Base-by-base conservation (phyloP, 1,140 invertebrate species). In the Penaeus vannamei region DNA sequence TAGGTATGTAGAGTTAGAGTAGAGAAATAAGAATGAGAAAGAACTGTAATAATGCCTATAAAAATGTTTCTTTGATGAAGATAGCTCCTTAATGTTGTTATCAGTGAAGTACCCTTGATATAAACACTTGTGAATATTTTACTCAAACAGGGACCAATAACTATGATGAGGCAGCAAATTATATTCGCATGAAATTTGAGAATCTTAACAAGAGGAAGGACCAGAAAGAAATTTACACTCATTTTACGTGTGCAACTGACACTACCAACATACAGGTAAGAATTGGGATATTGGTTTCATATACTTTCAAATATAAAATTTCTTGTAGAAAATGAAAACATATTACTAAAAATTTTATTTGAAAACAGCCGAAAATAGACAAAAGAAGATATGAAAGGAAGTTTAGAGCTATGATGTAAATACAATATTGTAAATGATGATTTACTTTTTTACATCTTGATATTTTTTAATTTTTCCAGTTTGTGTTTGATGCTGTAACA, bases 221-320 rank as follows among this genome's bases (percentile, higher is more conserved):
- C 93, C 95, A 96, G 92, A 97, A 98, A 94, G 96, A 98, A 93
- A 97, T 98, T 91, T 98, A 98, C 92, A 97, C 96, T 90, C 97
- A 98, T 93, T 96, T 98, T 92, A 98, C 97, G 26, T 98, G 97
- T 94, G 97, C 97, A 53, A 98, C 97, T 69, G 97, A 98, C 92
- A 98, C 97, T 69, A 96, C 95, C 89, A 98, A 98, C 93, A 97
- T 98, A 88, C 96, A 92, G 91, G 91, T 92, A 29, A 20, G 89
- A 20, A 53, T 22, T 77, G 62, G 8, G 26, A 29, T 29, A 76
- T 32, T 29, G 20, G 10, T 76, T 12, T 32, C 19, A 76, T 32
- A 76, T 29, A 17, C 46, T 76, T 12, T 32, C 19, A 76, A 14
- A 76, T 29, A 17, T 66, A 36, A 26, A 10, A 42, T 53, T 80